Base-by-base conservation (phyloP, 2,113 vertebrate species). In the Nothocercus julius region DNA sequence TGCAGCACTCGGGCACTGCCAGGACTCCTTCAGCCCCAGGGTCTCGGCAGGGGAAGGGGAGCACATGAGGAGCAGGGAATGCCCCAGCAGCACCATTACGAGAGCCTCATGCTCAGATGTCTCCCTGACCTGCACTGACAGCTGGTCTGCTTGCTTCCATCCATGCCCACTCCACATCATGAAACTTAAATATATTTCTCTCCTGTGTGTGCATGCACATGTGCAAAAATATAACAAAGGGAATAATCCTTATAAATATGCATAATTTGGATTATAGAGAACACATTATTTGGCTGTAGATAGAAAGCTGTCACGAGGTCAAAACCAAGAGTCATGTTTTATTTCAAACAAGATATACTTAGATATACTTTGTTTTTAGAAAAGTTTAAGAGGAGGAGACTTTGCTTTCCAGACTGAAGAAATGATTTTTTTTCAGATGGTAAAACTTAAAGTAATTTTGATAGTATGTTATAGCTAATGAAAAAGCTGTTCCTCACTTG, bases 91-190 rank as follows among this genome's bases (percentile, higher is more conserved):
- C 25, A 62, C 2, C 1, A 5, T 42, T 56, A 38, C 13, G 66
- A 58, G 7, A 1, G 0, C 5, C 54, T 63, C 64, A 44, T 7
- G 5, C 7, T 21, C 38, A 1, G 0, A 9, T 67, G 15, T 58
- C 54, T 32, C 47, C 59, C 47, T 17, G 27, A 34, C 28, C 28
- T 36, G n/a, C 13, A 7, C 36, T 19, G 18, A 63, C 5, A 86
- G 0, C 3, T 14, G 1, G 17, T 2, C 66, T 61, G 42, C 61
- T 86, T 88, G 44, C 17, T 21, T 86, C 8, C 4, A 49, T 3
- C 62, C 66, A 81, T 40, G 70, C 38, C 73, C 36, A 54, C 0
- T 74, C 40, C 42, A 59, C 3, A 13, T 64, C 8, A 28, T 28
- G n/a, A 62, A 21, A n/a, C 20, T 63, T 25, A 38, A 38, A 56